phyloP scores from a whole-genome alignment of 2,113 vertebrate species.

The Tamias sibiricus region DNA sequence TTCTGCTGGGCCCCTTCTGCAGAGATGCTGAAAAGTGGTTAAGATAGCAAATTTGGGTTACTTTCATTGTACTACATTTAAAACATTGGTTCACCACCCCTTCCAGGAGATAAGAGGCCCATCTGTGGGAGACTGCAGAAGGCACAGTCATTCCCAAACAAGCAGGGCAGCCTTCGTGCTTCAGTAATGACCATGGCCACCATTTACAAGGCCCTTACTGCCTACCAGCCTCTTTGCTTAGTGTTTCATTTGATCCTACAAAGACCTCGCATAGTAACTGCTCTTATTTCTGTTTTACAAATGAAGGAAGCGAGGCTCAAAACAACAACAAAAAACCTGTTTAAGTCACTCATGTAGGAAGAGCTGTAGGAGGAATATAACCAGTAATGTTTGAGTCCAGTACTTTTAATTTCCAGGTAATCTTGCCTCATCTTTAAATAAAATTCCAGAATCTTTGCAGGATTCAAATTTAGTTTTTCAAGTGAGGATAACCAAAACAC shows the following conservation, averaged over 20 bases:
- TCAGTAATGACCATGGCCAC: not conserved
- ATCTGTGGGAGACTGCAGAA: not conserved
- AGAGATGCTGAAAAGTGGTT: too few relatives aligned
- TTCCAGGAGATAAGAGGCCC: not conserved
- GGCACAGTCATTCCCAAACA: not conserved
- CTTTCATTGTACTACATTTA: too few relatives aligned
- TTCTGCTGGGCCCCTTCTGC: not conserved
- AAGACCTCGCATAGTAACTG: not conserved
- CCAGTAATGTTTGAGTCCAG: not conserved
- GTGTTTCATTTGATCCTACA: not conserved
- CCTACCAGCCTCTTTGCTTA: not conserved
- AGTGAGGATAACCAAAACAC: not conserved
- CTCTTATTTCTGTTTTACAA: not conserved
- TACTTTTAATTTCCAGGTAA: not conserved
- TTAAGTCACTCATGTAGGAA: not conserved
- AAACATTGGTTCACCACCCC: not conserved
- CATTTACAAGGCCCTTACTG: too few relatives aligned
- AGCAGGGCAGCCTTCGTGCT: not conserved
- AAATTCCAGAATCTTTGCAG: not conserved
- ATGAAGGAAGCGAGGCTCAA: not conserved
- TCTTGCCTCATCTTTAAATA: not conserved
- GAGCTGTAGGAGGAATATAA: not conserved
- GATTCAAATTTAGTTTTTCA: not conserved
- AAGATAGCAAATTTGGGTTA: too few relatives aligned
- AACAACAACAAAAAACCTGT: not conserved